Evolutionary conservation across 2,888 invertebrate species (phyloP), one percentile per base, ranked within the genome.

Genomic region (Bellardia pandia): DNA sequence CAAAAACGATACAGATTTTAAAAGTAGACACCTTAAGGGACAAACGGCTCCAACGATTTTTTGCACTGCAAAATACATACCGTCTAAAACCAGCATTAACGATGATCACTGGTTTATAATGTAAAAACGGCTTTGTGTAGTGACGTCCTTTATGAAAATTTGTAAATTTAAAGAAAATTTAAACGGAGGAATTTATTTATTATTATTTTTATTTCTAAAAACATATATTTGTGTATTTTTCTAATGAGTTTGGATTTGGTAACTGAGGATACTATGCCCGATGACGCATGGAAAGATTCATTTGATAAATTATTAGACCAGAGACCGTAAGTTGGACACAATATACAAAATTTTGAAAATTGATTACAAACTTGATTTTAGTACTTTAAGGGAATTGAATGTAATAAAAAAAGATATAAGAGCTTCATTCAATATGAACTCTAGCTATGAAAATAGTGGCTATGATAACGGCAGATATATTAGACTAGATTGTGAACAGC

Each of bases 281-380:
- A 92, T 64, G 91, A 91, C 45, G 90, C 89, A 9, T 93, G 92
- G 93, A 91, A 91, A 62, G 93, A 93, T 85, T 91, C 93, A 0
- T 93, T 93, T 80, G 93, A 93, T 72, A 90, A 89, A 56, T 79
- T 93, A 45, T 74, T 93, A 14, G 91, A 91, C 14, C 87, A 88
- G n/a, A 88, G 89, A 72, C 89, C 91, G 93, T 93, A 89, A 89
- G 91, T 86, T 40, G 11, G 48, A n/a, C 3, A 51, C 23, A 23
- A 23, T 23, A 23, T 48, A 48, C 3, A 2, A 11, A 40, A 37
- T 8, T 45, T 68, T 6, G 6, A 66, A 23, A 23, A 58, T 58
- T 68, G 13, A 30, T 33, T 56, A 58, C 37, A 66, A 11, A 40
- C 11, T 51, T 81, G 8, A n/a, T 11, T 74, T 45, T 66, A 93